Evolutionary conservation across 1,140 invertebrate genomes (phyloP), one percentile per base, ranked within the genome.

Genomic region (Melipona quadrifasciata): DNA sequence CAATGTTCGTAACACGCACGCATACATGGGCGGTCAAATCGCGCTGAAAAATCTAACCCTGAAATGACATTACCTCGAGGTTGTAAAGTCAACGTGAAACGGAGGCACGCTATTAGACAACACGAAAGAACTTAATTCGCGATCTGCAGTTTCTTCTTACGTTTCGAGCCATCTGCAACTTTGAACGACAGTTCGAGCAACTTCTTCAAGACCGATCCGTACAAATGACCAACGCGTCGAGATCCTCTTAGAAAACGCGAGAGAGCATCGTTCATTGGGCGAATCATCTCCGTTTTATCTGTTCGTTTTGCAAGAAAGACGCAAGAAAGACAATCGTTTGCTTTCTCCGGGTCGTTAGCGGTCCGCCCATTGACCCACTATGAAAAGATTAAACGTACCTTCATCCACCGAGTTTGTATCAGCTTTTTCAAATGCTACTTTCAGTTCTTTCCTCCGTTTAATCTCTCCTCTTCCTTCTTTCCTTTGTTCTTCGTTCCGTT

Each of bases 181-280:
- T 21, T 19, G 12, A 24, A 27, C 47, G 27, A 21, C 1, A 55
- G 51, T 21, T 27, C 1, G 27, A 19, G 31, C 57, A 68, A 65
- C 12, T 70, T 77, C 75, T 27, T 65, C 64, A 24, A 16, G 24
- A 19, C 16, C 34, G 2, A 14, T 19, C 51, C 19, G 24, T 51
- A 53, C 61, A 61, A 77, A 77, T 77, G 47, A 39, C 47, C 34
- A 39, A 51, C 14, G n/a, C 11, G 61, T 21, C 31, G 21, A 47
- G 53, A 77, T 77, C 75, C 61, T 77, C 61, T 77, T 77, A 67
- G 64, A 21, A 55, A 53, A 53, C n/a, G 51, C 61, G 76, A 67
- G 31, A 31, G 64, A 31, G 14, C 65, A 31, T n/a, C 8, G 31
- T 11, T 6, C 39, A 47, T 14, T 8, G 19, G 39, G 24, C 21